phyloP scores from a whole-genome alignment of 2,113 vertebrate species.

The Anguilla japonica region DNA sequence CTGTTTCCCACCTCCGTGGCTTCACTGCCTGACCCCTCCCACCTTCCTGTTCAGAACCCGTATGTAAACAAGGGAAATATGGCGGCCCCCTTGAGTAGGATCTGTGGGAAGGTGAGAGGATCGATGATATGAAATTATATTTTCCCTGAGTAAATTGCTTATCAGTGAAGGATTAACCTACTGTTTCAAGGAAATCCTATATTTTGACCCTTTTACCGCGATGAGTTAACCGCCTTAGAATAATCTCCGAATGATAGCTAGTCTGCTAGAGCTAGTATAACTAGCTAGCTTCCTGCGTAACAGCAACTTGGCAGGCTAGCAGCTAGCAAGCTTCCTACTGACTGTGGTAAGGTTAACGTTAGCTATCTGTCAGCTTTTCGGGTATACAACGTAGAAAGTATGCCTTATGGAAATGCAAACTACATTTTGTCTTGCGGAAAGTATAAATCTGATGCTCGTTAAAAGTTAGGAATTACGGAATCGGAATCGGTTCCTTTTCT shows the following conservation, averaged over 20 bases:
- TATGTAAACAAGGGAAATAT: conserved; percentile 49
- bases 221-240: neutral
- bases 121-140: neutral
- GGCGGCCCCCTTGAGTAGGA: conserved; percentile 54
- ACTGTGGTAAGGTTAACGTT: too few species aligned
- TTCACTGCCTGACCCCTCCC: too few species aligned
- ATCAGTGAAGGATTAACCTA: neutral
- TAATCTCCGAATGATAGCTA: neutral
- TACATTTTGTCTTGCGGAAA: too few species aligned
- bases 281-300: neutral
- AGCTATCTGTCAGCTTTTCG: too few species aligned
- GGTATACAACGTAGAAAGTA: too few species aligned
- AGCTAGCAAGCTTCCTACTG: neutral
- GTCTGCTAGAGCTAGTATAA: too few species aligned
- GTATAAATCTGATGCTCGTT: too few species aligned
- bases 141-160: too few species aligned
- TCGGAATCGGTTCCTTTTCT: too few species aligned
- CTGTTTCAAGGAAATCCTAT: neutral
- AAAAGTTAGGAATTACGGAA: too few species aligned
- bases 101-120: conserved; percentile 61
- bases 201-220: neutral
- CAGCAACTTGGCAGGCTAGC: neutral
- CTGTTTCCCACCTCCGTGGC: too few species aligned
- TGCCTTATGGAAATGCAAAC: too few species aligned
- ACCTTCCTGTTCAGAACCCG: neutral